These are phyloP conservation scores for Scartelaos histophorus DNA, from an alignment of 2,113 vertebrate species.

Conservation along the genomic window DNA sequence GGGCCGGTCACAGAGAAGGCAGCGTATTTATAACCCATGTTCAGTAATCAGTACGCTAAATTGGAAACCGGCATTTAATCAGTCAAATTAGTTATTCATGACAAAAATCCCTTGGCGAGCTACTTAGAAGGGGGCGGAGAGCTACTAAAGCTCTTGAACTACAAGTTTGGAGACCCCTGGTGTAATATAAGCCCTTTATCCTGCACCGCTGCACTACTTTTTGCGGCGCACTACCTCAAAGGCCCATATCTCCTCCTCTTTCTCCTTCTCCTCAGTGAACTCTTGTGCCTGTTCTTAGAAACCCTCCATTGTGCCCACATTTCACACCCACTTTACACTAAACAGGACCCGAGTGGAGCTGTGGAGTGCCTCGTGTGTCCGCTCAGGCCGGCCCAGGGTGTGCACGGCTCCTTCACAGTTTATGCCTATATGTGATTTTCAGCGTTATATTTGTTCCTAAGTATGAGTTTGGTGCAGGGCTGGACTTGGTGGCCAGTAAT, in stretches of 20 bases:
- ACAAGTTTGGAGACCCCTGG: too few species aligned
- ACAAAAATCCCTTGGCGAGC: too few species aligned
- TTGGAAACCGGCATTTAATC: too few species aligned
- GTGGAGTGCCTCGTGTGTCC: slow-evolving; percentile 22
- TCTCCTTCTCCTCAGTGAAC: slow-evolving; percentile 41
- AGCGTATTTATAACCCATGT: too few species aligned
- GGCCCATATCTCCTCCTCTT: slow-evolving; percentile 7
- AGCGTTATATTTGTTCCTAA: slow-evolving; percentile 70
- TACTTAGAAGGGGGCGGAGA: too few species aligned
- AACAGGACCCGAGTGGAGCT: slow-evolving; percentile 67
- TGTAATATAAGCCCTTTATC: too few species aligned
- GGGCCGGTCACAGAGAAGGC: too few species aligned
- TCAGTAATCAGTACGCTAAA: too few species aligned
- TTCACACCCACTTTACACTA: slow-evolving; percentile 70
- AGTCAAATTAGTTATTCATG: too few species aligned
- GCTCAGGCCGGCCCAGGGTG: slow-evolving; percentile 38
- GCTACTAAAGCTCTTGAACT: too few species aligned
- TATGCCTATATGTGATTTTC: slow-evolving; percentile 70
- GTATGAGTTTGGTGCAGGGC: slow-evolving; percentile 69
- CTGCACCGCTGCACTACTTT: too few species aligned
- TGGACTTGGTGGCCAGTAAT: slow-evolving; percentile 72
- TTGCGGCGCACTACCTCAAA: neutral
- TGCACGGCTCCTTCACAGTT: slow-evolving; percentile 56
- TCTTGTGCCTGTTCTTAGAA: slow-evolving; percentile 39
- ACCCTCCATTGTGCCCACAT: slow-evolving; percentile 47